Conservation (phyloP, 1,140 invertebrate species). For the Euborellia annulipes region DNA sequence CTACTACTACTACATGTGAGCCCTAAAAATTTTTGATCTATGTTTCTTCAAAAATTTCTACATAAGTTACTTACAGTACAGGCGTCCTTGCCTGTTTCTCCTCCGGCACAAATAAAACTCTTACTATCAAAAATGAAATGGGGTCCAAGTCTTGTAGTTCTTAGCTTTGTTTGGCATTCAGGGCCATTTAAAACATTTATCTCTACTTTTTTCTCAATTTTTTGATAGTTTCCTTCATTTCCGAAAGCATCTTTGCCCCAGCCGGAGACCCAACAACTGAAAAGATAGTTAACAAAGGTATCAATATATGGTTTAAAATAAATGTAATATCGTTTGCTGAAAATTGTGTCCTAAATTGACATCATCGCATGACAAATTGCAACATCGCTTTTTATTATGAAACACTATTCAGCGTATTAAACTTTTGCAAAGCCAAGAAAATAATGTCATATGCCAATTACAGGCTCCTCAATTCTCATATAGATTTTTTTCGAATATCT, state of each 20-base stretch:
- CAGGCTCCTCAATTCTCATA: too few relatives aligned
- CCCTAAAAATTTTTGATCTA: too few relatives aligned
- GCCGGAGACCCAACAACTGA: slow-evolving; percentile 53
- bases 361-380: too few relatives aligned
- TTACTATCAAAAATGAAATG: slow-evolving; percentile 40
- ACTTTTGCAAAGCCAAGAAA: too few relatives aligned
- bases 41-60: too few relatives aligned
- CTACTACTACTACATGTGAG: not conserved
- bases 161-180: slow-evolving; percentile 43
- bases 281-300: not conserved
- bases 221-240: slow-evolving; percentile 41
- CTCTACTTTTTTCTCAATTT: slow-evolving; percentile 49
- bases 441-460: too few relatives aligned
- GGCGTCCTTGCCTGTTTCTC: slow-evolving; percentile 56
- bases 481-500: too few relatives aligned
- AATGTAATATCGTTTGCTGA: too few relatives aligned
- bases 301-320: too few relatives aligned
- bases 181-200: slow-evolving; percentile 43
- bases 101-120: slow-evolving; percentile 62
- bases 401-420: too few relatives aligned
- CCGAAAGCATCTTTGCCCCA: slow-evolving; percentile 69
- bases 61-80: slow-evolving; percentile 38
- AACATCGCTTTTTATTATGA: too few relatives aligned
- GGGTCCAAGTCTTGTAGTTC: slow-evolving; percentile 44
- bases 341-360: not conserved